Conservation (phyloP, 2,797 vertebrate species). For the Acipenser ruthenus region DNA sequence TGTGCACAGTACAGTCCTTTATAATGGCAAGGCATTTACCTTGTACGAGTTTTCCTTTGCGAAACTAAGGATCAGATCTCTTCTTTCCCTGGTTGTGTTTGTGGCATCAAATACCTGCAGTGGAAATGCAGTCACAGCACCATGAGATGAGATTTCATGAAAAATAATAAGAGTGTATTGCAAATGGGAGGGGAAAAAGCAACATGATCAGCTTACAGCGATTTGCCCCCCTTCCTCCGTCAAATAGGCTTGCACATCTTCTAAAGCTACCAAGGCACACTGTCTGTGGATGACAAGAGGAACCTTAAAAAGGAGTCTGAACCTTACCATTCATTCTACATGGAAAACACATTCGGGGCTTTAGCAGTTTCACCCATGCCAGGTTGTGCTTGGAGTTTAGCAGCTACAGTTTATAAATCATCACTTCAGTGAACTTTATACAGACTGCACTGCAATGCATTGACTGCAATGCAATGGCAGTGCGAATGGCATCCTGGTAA, state of each 20-base stretch:
- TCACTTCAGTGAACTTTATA: constrained; percentile 9
- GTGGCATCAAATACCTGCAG: constrained; percentile 91
- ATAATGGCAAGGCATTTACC: constrained; percentile 44
- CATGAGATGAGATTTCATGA: background rate
- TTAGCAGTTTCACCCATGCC: too few species aligned
- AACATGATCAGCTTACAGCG: constrained; percentile 63
- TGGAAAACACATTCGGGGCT: background rate
- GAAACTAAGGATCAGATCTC: constrained; percentile 84
- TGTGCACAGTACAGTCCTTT: background rate
- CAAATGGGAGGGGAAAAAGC: background rate
- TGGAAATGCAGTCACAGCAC: background rate
- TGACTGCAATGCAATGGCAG: background rate
- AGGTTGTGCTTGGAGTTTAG: constrained; percentile 17
- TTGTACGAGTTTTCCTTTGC: constrained; percentile 84
- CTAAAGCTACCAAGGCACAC: constrained; percentile 82
- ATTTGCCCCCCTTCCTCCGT: constrained; percentile 85
- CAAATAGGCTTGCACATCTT: constrained; percentile 84
- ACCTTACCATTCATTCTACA: too few species aligned
- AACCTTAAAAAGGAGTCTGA: too few species aligned
- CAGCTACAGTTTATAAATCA: constrained; percentile 46
- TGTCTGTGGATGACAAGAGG: constrained; percentile 49
- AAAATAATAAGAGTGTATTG: background rate
- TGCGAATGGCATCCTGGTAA: background rate
- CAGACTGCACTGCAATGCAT: background rate
- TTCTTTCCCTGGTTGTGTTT: constrained; percentile 89